Conservation (phyloP, 2,113 vertebrate genomes). For the Pterocles gutturalis region DNA sequence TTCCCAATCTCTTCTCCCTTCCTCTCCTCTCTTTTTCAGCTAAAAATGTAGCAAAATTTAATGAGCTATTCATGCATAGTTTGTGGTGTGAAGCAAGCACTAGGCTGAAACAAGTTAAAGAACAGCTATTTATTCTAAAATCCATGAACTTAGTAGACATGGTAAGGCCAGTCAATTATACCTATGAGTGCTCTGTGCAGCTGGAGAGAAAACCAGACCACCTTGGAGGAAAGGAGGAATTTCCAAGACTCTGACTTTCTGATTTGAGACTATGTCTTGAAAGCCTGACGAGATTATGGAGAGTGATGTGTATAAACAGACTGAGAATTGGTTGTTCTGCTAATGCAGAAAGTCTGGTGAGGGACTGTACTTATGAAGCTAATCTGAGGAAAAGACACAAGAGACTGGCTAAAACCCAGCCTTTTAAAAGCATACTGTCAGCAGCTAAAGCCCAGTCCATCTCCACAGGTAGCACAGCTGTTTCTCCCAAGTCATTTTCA, state of each 20-base stretch:
- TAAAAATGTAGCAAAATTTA: neutral
- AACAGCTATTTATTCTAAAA: neutral
- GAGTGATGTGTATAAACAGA: fast-evolving
- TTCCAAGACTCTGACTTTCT: neutral
- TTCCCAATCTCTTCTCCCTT: neutral
- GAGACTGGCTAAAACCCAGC: neutral
- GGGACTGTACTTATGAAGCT: neutral
- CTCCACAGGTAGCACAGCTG: neutral
- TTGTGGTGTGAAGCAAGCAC: neutral
- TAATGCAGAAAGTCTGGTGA: neutral
- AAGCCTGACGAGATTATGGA: neutral
- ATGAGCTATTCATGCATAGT: neutral
- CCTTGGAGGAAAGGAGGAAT: neutral
- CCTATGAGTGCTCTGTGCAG: neutral
- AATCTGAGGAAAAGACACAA: neutral
- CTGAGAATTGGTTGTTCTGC: neutral
- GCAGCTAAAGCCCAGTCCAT: neutral
- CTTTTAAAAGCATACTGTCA: neutral
- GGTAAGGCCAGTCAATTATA: neutral
- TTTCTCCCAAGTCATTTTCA: neutral
- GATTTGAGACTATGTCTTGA: neutral
- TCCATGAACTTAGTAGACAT: fast-evolving
- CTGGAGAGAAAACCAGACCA: neutral
- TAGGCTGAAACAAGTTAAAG: neutral
- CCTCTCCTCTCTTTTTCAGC: neutral